Percentiles rank a stretch among this genome's conserved stretches.
phyloP scores from a whole-genome alignment of 2,113 vertebrate genomes.

The Neolamprologus sp. region DNA sequence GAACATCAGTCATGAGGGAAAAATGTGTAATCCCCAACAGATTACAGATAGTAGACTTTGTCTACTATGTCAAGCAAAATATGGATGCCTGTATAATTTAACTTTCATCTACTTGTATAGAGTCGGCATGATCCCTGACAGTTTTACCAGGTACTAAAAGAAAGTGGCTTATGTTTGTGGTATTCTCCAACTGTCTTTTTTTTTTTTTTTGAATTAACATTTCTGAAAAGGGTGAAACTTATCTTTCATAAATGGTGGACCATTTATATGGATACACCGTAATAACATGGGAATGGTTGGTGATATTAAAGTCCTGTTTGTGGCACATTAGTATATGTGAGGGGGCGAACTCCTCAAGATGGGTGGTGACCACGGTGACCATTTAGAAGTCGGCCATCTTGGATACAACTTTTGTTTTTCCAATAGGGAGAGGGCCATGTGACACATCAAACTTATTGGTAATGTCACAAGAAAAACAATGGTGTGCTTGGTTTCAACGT shows the following conservation, averaged over 20 bases:
- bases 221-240: neutral
- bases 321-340: neutral
- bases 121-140: neutral
- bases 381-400: neutral
- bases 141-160: neutral
- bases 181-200: neutral
- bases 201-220: neutral
- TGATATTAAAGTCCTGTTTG: neutral
- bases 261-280: neutral
- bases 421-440: accelerated
- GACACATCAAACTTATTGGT: neutral
- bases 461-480: neutral
- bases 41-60: neutral
- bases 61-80: neutral
- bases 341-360: neutral
- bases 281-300: accelerated
- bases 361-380: neutral
- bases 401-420: neutral
- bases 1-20: neutral
- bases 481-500: neutral
- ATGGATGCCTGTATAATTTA: neutral
- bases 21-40: neutral
- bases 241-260: neutral
- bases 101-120: neutral
- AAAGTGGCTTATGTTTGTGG: neutral